Base-by-base conservation (phyloP, 1,140 invertebrate species). In the Euglossa dilemma region DNA sequence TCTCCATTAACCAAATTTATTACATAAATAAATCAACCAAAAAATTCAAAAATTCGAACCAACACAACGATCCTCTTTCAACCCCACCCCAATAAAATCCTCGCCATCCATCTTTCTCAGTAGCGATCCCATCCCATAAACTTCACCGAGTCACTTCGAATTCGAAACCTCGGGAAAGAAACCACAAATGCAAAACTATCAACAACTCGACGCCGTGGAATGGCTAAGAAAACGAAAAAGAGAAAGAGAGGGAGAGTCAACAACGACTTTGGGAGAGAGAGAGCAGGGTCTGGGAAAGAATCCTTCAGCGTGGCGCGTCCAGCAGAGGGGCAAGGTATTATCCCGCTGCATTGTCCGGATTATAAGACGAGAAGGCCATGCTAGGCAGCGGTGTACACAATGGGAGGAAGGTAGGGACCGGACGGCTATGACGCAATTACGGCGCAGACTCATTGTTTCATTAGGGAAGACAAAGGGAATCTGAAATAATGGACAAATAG, bases 401-500 rank as follows among this genome's bases (percentile, higher is more conserved):
- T 82, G 73, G 61, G 63, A 73, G 70, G 59, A 80, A 63, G 84
- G 73, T 63, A 67, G 83, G 74, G 83, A 84, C 75, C 83, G 76
- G 80, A 72, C 86, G 91, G 89, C 90, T 91, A 92, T 93, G 91
- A 94, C 92, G 93, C 93, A 94, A 94, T 94, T 94, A 94, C 91
- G 89, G 93, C 92, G 92, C 93, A 93, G 93, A 93, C 93, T 94
- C 93, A 93, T 94, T 94, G 94, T 94, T 94, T 94, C 93, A 94
- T 94, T 94, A 94, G 91, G 84, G 90, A 92, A 92, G 93, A 94
- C 93, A 94, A 94, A 94, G 93, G 85, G 93, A 94, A 94, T 94
- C 93, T 94, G 92, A 89, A 94, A 94, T 94, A 94, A 94, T 94
- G 94, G 91, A 93, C 93, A 94, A 94, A 93, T 94, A 94, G 93